Evolutionary conservation across 92 coral and sea anemone genomes (phyloP).

Genomic region (Heteractis magnifica): DNA sequence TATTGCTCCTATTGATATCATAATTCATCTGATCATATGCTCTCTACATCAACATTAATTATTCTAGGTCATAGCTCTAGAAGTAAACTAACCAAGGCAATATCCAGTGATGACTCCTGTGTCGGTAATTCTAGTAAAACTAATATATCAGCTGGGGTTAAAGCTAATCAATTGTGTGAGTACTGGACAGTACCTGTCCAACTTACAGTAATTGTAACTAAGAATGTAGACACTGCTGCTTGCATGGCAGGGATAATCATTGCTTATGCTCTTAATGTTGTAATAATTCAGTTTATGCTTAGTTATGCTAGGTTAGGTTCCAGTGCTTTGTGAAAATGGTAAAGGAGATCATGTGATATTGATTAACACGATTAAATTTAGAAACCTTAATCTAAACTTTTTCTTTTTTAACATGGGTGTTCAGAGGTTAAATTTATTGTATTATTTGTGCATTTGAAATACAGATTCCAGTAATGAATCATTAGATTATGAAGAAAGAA

Average conservation of each 20-base stretch:
- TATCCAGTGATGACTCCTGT: slow-evolving; percentile 11
- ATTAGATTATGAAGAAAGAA: background rate
- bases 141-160: background rate
- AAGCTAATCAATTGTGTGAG: background rate
- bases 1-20: background rate
- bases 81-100: background rate
- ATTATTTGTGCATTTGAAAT: background rate
- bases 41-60: background rate
- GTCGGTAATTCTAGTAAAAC: slow-evolving; percentile 4
- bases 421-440: background rate
- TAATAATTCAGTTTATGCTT: too few species aligned
- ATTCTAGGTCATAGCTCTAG: slow-evolving; percentile 15
- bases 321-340: too few species aligned
- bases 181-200: background rate
- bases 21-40: background rate
- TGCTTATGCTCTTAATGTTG: background rate
- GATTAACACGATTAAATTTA: too few species aligned
- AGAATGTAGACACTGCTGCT: background rate
- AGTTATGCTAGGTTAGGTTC: too few species aligned
- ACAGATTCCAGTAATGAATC: slow-evolving; percentile 6
- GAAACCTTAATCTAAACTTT: too few species aligned
- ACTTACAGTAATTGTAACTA: background rate
- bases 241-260: background rate
- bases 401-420: background rate
- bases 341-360: too few species aligned